Base-by-base conservation (phyloP, 2,113 vertebrate species). In the Capreolus pygargus region DNA sequence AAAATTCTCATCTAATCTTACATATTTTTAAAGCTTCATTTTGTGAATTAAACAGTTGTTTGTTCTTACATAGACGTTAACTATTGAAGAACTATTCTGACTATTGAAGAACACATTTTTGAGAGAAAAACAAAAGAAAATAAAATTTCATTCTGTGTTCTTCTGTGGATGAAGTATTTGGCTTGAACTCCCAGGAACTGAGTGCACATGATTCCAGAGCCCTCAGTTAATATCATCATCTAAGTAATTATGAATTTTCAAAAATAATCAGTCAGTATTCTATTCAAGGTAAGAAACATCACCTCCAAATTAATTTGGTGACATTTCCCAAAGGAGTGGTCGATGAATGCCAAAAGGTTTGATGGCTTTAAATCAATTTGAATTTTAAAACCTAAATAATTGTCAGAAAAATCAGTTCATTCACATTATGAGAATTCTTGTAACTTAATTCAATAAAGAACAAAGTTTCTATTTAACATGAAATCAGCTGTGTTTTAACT, bases 331-430 rank as follows among this genome's bases (percentile, higher is more conserved):
- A 95, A 78, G 39, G 50, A 93, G 60, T 93, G 33, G 19, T 30
- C 50, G 8, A 85, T 90, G 9, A 89, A 54, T 83, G 13, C 33
- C 52, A 15, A 33, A 70, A 79, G 50, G 39, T 5, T 81, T 82
- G 50, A 94, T n/a, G 16, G 0, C 30, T 78, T 82, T 60, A 91
- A 87, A 61, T 89, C 25, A 83, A 61, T 70, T 95, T 91, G 50
- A 52, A 92, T 86, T 93, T 94, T 91, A 91, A 95, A 78, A 74
- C 45, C 3, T 61, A 95, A 84, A 60, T 79, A 93, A 79, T 61
- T 94, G 12, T 85, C 12, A 86, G 70, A 39, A 60, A 60, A 85
- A 64, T 12, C 12, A 85, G 8, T 91, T 96, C 10, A 36, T 89
- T 2, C 52, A 86, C 9, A 50, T 39, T 86, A 79, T 76, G 54